Evolutionary conservation across 1,140 invertebrate species (phyloP).

Genomic region (Eubasilissa regina): DNA sequence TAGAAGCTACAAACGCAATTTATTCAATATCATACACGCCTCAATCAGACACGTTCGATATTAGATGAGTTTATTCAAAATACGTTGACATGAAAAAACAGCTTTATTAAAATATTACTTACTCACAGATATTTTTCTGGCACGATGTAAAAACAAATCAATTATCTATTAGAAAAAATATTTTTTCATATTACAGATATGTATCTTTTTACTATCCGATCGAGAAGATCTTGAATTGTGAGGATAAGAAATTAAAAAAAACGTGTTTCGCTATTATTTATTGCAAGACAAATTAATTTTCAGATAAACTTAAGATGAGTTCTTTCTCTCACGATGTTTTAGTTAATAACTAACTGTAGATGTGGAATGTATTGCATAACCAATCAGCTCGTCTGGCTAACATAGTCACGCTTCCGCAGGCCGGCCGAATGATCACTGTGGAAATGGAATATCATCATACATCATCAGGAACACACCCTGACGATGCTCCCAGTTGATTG

Average conservation of each 20-base stretch:
- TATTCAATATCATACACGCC: conserved; percentile 13
- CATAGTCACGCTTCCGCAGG: background rate
- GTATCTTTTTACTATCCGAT: background rate
- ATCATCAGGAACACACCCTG: conserved; percentile 12
- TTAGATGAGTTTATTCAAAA: conserved; percentile 22
- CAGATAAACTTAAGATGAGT: conserved; percentile 25
- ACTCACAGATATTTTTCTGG: background rate
- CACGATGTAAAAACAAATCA: background rate
- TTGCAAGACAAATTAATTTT: conserved; percentile 46
- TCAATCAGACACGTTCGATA: conserved; percentile 14
- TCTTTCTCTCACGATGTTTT: conserved; percentile 44
- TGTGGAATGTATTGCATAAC: conserved; percentile 38
- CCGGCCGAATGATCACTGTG: background rate
- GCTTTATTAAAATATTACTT: conserved; percentile 21
- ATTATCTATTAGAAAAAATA: background rate
- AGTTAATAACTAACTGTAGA: conserved; percentile 44
- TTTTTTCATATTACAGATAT: background rate
- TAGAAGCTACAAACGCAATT: background rate
- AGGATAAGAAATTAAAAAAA: conserved; percentile 21
- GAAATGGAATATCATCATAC: background rate
- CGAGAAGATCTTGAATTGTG: background rate
- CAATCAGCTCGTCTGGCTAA: conserved; percentile 27
- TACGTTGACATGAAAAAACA: conserved; percentile 20
- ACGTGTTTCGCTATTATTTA: conserved; percentile 35
- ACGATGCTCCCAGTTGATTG: conserved; percentile 1